Evolutionary conservation across 2,888 invertebrate genomes (phyloP), one percentile per base, ranked within the genome.

Genomic region (Phragmatobia fuliginosa): DNA sequence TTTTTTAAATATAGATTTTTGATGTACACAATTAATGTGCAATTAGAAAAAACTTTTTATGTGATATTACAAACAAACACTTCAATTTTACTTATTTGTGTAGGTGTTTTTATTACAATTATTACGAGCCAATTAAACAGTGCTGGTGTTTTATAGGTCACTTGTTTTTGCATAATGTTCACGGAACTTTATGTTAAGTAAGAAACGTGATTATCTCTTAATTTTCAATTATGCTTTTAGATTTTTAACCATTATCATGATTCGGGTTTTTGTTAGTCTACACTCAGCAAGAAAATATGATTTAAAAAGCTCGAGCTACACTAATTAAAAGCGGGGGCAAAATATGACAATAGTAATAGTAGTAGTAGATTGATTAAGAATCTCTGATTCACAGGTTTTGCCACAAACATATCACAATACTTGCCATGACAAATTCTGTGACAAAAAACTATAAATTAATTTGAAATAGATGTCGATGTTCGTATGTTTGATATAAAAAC

Each of bases 131-230:
- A 69, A 66, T 70, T 68, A 67, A 75, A 45, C 32, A 33, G 25
- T 64, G 38, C 16, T 41, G 41, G 18, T n/a, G 28, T 7, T 21
- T 28, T 59, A 68, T 70, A 67, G 62, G 18, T 41, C 41, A 41
- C 16, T 18, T 41, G 62, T n/a, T 70, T 62, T 56, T 32, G 52
- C 41, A 70, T 63, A 74, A 32, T 59, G 58, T 65, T 75, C 58
- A 67, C 75, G 77, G 70, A 72, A 78, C 68, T 66, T 64, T 61
- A 25, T 56, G 67, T 74, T 78, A 56, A 61, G 71, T 58, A 78
- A 78, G 45, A 33, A 68, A 49, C 68, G 59, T 60, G 61, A 66
- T 72, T 67, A 78, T 70, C 65, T 18, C 21, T 67, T 38, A 68
- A 68, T 10, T 71, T 67, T 63, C 49, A 62, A 65, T 59, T 45